phyloP scores from a whole-genome alignment of 2,888 invertebrate species.

The Zelleria hepariella region DNA sequence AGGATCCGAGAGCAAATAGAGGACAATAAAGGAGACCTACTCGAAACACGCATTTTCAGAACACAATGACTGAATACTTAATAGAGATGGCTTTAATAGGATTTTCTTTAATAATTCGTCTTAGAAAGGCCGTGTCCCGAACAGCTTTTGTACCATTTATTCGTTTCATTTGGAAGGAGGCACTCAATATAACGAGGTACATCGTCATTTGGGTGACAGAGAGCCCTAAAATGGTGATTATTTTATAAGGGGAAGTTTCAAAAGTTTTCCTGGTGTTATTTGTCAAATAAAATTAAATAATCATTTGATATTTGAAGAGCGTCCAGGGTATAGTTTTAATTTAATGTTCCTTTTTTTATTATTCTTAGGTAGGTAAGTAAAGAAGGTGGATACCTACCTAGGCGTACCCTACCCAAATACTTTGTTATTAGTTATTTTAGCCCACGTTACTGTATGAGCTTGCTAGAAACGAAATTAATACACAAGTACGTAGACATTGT shows the following conservation, averaged over 20 bases:
- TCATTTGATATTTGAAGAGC: neutral
- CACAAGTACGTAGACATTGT: too few species aligned
- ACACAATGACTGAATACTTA: conserved; percentile 13
- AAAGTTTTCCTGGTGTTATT: neutral
- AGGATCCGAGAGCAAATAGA: conserved; percentile 29
- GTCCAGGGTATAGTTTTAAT: neutral
- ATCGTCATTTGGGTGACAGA: neutral
- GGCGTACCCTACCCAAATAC: too few species aligned
- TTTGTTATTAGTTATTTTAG: too few species aligned
- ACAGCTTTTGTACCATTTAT: conserved; percentile 21
- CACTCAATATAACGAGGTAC: conserved; percentile 4
- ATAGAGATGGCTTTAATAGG: conserved; percentile 16
- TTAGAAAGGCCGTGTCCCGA: conserved; percentile 19
- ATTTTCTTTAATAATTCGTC: conserved; percentile 21
- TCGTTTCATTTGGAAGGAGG: conserved; percentile 17
- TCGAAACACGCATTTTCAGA: conserved; percentile 4
- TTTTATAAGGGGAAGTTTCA: neutral
- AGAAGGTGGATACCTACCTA: too few species aligned
- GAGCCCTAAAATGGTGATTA: conserved; percentile 2
- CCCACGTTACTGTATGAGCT: too few species aligned
- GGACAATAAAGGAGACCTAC: conserved; percentile 21
- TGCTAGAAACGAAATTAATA: too few species aligned
- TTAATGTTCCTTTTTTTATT: neutral
- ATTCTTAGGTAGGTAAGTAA: neutral
- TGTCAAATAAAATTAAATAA: neutral